phyloP scores from a whole-genome alignment of 2,797 vertebrate species.

The Pangasius mekongensis region DNA sequence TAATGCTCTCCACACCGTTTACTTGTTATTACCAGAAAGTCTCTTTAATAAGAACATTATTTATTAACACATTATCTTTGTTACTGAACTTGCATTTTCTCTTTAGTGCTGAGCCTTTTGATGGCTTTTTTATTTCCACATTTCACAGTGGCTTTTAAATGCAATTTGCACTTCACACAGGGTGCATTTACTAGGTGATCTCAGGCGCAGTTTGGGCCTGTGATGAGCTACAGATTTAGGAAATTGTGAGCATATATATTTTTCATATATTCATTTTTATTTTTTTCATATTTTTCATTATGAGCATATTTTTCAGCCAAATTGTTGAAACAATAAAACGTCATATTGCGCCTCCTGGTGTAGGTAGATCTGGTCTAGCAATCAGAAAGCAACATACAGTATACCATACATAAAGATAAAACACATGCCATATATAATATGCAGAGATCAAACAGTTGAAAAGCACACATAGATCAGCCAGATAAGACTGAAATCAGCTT shows the following conservation, averaged over 20 bases:
- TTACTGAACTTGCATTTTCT: not conserved
- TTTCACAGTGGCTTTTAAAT: slow-evolving; percentile 7
- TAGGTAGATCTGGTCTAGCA: not conserved
- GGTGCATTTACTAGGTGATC: not conserved
- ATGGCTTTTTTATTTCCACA: not conserved
- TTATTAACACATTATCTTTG: slow-evolving; percentile 14
- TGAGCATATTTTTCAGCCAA: not conserved
- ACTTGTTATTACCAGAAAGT: not conserved
- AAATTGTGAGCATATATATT: too few relatives aligned
- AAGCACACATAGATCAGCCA: not conserved
- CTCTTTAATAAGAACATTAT: slow-evolving; percentile 7
- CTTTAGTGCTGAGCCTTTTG: not conserved
- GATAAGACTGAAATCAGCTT: not conserved
- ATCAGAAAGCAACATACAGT: not conserved
- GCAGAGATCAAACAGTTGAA: not conserved
- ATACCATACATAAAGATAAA: slow-evolving; percentile 1
- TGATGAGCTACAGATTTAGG: slow-evolving; percentile 8
- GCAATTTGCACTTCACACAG: not conserved
- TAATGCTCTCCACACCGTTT: not conserved
- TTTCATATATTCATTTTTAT: too few relatives aligned
- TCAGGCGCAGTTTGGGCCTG: not conserved
- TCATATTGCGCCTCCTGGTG: not conserved
- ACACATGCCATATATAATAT: not conserved
- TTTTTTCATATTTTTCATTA: too few relatives aligned
- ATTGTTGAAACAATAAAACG: not conserved